Percentiles rank a stretch among this genome's conserved stretches.
Evolutionary conservation across 2,888 invertebrate species (phyloP).

Genomic region (Byasa hedistus): DNA sequence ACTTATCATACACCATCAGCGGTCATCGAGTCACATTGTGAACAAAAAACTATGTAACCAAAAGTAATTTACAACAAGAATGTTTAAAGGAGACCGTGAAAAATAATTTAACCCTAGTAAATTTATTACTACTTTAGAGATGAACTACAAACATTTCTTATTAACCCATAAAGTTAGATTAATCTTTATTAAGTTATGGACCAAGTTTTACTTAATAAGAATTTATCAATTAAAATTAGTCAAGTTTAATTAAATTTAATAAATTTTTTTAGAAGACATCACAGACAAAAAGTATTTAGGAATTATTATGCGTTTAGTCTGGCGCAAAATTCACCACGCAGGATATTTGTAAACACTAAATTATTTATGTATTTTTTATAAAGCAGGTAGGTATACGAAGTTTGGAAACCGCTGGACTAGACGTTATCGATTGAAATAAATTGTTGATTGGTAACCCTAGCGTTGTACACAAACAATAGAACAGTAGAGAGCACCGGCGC

Average conservation of each 20-base stretch:
- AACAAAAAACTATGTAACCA: not conserved
- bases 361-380: not conserved
- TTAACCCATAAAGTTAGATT: too few species aligned
- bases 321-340: too few species aligned
- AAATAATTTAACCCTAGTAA: slow-evolving; percentile 1
- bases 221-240: too few species aligned
- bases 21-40: not conserved
- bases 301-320: too few species aligned
- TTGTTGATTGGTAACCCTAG: slow-evolving; percentile 40
- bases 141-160: too few species aligned
- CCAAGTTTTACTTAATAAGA: too few species aligned
- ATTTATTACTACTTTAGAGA: not conserved
- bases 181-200: too few species aligned
- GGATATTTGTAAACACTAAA: not conserved
- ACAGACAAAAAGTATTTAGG: too few species aligned
- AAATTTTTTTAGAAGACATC: too few species aligned
- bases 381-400: not conserved
- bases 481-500: slow-evolving; percentile 37
- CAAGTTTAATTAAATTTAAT: too few species aligned
- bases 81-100: not conserved
- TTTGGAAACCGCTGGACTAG: not conserved
- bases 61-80: not conserved
- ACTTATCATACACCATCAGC: slow-evolving; percentile 9
- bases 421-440: not conserved
- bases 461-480: slow-evolving; percentile 47